These are phyloP conservation scores for Corapipo altera DNA, from an alignment of 2,113 vertebrate species.

Conservation along the genomic window DNA sequence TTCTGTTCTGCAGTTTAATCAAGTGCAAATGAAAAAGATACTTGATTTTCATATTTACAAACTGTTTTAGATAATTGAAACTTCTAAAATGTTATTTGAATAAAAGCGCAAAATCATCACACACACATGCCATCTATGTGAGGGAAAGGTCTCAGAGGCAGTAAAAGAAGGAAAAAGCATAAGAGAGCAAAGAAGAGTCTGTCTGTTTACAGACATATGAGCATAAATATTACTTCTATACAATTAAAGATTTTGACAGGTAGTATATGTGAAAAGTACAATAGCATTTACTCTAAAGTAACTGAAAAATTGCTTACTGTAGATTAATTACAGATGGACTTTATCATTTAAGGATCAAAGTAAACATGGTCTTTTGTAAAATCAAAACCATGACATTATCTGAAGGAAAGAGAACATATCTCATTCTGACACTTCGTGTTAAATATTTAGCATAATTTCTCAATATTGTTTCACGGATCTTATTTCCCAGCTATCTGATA, in stretches of 20 bases:
- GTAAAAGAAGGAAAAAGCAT: neutral
- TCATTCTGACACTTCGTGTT: neutral
- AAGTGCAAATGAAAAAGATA: neutral
- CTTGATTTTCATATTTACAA: neutral
- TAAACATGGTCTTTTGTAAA: neutral
- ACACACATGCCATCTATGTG: no score
- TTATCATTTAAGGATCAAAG: neutral
- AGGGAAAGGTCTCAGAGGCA: neutral
- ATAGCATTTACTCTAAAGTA: neutral
- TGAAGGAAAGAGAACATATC: neutral
- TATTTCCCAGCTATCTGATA: neutral
- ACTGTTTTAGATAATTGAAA: neutral
- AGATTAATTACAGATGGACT: neutral
- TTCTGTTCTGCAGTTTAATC: neutral
- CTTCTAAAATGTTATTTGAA: neutral
- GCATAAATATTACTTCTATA: neutral
- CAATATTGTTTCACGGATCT: neutral
- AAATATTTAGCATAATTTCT: neutral
- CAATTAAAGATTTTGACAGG: neutral
- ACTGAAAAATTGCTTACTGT: neutral
- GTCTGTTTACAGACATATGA: neutral
- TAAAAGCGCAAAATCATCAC: neutral
- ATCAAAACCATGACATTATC: neutral
- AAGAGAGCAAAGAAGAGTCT: neutral
- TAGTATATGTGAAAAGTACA: neutral